phyloP scores from a whole-genome alignment of 1,140 invertebrate genomes.

The roundworm (Caenorhabditis elegans) region DNA sequence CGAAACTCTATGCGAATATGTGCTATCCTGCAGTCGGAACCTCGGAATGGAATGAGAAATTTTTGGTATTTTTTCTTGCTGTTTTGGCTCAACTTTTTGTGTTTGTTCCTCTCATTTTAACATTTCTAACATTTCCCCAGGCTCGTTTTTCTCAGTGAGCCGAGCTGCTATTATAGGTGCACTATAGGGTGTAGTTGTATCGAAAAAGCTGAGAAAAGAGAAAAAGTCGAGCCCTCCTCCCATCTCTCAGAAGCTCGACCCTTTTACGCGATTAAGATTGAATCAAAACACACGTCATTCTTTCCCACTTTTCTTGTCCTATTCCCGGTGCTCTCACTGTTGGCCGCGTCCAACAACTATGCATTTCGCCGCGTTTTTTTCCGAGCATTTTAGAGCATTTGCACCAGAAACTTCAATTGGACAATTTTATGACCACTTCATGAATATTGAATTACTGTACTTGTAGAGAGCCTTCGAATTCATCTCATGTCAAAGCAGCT shows the following conservation, averaged over 20 bases:
- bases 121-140: neutral
- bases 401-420: neutral
- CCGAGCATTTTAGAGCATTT: neutral
- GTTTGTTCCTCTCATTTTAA: slow-evolving; percentile 10
- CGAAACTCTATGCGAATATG: no score
- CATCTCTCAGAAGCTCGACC: neutral
- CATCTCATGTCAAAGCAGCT: no score
- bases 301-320: neutral
- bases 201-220: neutral
- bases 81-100: neutral
- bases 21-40: no score
- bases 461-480: neutral
- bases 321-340: neutral
- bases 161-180: slow-evolving; percentile 15
- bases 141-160: neutral
- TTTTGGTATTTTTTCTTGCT: neutral
- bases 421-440: neutral
- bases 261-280: slow-evolving; percentile 31
- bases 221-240: neutral
- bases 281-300: slow-evolving; percentile 26
- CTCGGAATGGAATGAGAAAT: no score
- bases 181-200: slow-evolving; percentile 16
- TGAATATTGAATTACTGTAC: neutral
- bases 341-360: neutral
- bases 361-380: neutral